Conservation (phyloP, 2,888 invertebrate species). For the Aspidiotus destructor region DNA sequence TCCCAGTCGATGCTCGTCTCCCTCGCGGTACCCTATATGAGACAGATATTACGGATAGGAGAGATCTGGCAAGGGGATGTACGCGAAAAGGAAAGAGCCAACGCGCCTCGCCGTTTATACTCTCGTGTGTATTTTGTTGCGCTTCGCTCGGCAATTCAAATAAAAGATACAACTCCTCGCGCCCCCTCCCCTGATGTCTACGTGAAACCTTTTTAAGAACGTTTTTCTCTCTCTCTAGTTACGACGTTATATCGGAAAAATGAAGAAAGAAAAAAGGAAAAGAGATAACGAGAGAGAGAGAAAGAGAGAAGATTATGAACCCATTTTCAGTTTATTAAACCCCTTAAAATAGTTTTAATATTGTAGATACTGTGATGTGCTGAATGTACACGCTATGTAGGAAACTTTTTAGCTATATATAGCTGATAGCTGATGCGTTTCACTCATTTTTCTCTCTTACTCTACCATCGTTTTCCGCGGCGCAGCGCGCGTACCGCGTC, state of each 20-base stretch:
- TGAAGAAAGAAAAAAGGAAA: background rate
- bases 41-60: background rate
- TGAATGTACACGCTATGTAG: background rate
- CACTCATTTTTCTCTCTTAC: background rate
- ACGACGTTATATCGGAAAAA: background rate
- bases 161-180: conserved; percentile 26
- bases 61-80: background rate
- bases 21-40: background rate
- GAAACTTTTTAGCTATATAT: background rate
- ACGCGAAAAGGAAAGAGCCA: conserved; percentile 18
- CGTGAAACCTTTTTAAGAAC: conserved; percentile 20
- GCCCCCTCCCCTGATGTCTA: background rate
- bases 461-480: background rate
- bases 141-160: conserved; percentile 29
- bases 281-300: conserved; percentile 9
- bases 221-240: background rate
- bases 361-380: conserved; percentile 6
- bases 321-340: conserved; percentile 30
- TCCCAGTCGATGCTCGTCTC: background rate
- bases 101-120: conserved; percentile 10
- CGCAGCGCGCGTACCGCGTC: conserved; percentile 2
- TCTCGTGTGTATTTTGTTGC: conserved; percentile 25
- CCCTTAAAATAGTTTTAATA: conserved; percentile 26
- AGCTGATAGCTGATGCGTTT: too few relatives aligned
- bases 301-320: conserved; percentile 25